Conservation (phyloP, 2,888 invertebrate species). For the Drosophila longiperda region DNA sequence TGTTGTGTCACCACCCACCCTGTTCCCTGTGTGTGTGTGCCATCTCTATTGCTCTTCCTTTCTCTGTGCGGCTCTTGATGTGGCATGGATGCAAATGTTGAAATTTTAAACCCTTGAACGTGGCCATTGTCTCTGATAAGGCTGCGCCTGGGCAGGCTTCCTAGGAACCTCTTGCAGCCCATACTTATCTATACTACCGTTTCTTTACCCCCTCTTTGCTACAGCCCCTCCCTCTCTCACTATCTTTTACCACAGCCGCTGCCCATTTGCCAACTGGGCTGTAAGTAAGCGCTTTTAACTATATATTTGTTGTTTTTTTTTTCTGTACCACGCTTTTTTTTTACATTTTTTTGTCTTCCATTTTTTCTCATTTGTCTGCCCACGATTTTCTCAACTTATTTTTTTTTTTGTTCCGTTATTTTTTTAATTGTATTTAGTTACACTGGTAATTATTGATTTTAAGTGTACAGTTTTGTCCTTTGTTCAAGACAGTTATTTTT, state of each 20-base stretch:
- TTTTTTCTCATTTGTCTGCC: conserved; percentile 67
- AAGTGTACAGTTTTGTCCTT: conserved; percentile 3
- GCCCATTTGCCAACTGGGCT: conserved; percentile 79
- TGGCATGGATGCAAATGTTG: conserved; percentile 73
- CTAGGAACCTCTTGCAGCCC: conserved; percentile 24
- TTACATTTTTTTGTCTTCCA: conserved; percentile 35
- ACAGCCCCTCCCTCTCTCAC: neutral
- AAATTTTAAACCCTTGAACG: conserved; percentile 82
- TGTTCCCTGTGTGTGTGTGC: neutral
- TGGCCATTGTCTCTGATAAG: conserved; percentile 74
- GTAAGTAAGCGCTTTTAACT: conserved; percentile 74
- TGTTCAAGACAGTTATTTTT: neutral
- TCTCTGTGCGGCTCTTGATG: conserved; percentile 7
- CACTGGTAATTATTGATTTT: conserved; percentile 75
- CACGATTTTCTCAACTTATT: conserved; percentile 52
- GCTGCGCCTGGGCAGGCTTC: conserved; percentile 22
- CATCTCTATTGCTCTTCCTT: neutral
- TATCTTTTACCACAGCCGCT: conserved; percentile 23
- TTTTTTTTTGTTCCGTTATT: conserved; percentile 17
- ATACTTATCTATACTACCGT: conserved; percentile 41
- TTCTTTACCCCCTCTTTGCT: neutral
- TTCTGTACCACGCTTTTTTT: conserved; percentile 25
- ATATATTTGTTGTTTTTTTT: conserved; percentile 35
- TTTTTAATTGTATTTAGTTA: conserved; percentile 76
- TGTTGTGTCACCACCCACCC: neutral